phyloP scores from a whole-genome alignment of 2,888 invertebrate genomes.

The Panopea generosa region DNA sequence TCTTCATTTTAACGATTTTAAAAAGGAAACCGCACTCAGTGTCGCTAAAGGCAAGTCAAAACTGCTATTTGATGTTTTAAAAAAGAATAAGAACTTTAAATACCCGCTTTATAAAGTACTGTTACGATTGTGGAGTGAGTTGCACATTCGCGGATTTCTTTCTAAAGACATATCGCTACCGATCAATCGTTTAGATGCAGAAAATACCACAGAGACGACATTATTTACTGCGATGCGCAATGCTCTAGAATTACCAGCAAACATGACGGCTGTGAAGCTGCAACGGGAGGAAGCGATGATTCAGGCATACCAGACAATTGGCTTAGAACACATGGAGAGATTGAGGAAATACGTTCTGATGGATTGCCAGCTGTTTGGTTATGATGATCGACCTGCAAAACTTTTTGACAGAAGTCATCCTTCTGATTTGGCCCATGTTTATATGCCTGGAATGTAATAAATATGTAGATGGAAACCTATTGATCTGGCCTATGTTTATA shows the following conservation, averaged over 20 bases:
- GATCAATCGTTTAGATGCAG: conserved; percentile 34
- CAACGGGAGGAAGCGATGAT: conserved; percentile 68
- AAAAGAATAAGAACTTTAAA: conserved; percentile 45
- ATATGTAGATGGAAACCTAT: no score
- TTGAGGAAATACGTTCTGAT: conserved; percentile 58
- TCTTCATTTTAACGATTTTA: conserved; percentile 64
- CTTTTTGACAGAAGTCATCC: conserved; percentile 43
- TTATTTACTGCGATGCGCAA: conserved; percentile 48
- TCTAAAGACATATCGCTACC: conserved; percentile 63
- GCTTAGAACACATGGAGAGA: conserved; percentile 54
- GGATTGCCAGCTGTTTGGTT: conserved; percentile 75
- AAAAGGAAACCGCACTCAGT: conserved; percentile 61
- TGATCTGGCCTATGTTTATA: no score
- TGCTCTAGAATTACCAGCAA: conserved; percentile 29
- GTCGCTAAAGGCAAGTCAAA: conserved; percentile 28
- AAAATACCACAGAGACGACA: conserved; percentile 25
- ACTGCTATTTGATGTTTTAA: conserved; percentile 49
- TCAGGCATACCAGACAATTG: conserved; percentile 65
- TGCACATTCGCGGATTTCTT: conserved; percentile 72
- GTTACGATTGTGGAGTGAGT: conserved; percentile 65
- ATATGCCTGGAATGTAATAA: no score
- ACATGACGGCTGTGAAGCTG: conserved; percentile 41
- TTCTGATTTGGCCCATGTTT: no score
- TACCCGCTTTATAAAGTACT: conserved; percentile 59
- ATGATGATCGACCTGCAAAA: conserved; percentile 54